Evolutionary conservation across 2,113 vertebrate species (phyloP).

Genomic region (Prunella himalayana): DNA sequence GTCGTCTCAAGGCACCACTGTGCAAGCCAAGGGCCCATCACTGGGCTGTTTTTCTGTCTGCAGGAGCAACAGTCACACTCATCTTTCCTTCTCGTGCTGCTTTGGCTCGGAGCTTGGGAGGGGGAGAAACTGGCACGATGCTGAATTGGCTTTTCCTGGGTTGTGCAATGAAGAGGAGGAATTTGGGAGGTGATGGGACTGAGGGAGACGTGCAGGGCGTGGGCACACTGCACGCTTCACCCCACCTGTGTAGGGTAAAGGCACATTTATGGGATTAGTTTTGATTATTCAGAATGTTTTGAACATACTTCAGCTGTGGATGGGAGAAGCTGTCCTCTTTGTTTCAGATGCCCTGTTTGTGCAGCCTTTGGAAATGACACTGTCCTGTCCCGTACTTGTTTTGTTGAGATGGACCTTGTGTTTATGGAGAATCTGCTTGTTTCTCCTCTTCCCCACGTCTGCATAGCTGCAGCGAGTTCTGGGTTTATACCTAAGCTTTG

Average conservation of each 20-base stretch:
- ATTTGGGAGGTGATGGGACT: neutral
- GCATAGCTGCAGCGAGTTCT: fast-evolving
- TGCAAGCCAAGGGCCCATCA: neutral
- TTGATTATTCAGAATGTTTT: neutral
- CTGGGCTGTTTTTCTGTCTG: neutral
- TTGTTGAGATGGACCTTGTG: neutral
- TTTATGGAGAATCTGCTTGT: neutral
- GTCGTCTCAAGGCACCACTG: neutral
- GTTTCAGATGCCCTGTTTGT: neutral
- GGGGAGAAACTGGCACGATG: neutral
- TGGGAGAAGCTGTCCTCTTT: neutral
- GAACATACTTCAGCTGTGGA: neutral
- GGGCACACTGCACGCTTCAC: fast-evolving
- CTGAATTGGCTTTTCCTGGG: neutral
- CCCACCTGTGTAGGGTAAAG: neutral
- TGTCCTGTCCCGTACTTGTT: fast-evolving
- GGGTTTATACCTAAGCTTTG: neutral
- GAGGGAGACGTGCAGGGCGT: neutral
- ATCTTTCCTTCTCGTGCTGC: neutral
- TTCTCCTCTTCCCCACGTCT: neutral
- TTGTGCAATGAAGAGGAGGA: neutral
- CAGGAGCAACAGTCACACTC: fast-evolving
- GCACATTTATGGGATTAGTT: neutral
- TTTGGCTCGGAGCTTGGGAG: neutral
- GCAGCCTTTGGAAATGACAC: neutral